Base-by-base conservation (phyloP, 1,140 invertebrate genomes). In the Globodera rostochiensis region DNA sequence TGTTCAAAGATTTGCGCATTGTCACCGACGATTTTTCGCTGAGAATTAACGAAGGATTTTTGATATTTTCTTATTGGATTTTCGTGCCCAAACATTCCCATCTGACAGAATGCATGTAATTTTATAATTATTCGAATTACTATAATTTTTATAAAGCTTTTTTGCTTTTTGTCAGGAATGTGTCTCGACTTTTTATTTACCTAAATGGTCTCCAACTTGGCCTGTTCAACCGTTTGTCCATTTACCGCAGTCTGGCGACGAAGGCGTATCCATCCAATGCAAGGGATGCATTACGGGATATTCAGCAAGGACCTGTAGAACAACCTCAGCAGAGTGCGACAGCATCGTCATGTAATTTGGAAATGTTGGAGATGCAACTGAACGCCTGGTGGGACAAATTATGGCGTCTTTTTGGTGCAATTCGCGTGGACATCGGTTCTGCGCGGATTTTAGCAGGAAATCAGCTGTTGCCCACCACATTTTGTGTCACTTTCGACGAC, bases 371-470 rank as follows among this genome's bases (percentile, higher is more conserved):
- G 64, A 85, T 86, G 80, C 76, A 85, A 47, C n/a, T 77, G 73
- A 69, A 87, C 45, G 85, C 75, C 53, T 82, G 85, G 57, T 86
- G 86, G 83, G 95, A 95, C 4, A 87, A 82, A 25, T 98, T 97
- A 95, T 92, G 96, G 85, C 95, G 98, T 92, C 92, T 99, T 73
- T 95, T 98, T 88, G 97, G 97, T 73, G 95, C 97, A 47, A 97
- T 98, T 79, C 98, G 98, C 92, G 92, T 97, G 69, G 96, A 98
- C 89, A 93, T 98, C 70, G 94, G 93, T 80, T 94, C 94, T 66
- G 95, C 95, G 74, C 93, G 96, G 82, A 91, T 97, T 81, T 95
- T 98, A 19, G 98, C 98, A 92, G 97, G 97, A n/a, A 99, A 98
- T 91, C 93, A 95, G 66, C 91, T 97, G 77, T 93, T 98, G 7